Conservation (phyloP, 2,888 invertebrate species). For the Unio pictorum region DNA sequence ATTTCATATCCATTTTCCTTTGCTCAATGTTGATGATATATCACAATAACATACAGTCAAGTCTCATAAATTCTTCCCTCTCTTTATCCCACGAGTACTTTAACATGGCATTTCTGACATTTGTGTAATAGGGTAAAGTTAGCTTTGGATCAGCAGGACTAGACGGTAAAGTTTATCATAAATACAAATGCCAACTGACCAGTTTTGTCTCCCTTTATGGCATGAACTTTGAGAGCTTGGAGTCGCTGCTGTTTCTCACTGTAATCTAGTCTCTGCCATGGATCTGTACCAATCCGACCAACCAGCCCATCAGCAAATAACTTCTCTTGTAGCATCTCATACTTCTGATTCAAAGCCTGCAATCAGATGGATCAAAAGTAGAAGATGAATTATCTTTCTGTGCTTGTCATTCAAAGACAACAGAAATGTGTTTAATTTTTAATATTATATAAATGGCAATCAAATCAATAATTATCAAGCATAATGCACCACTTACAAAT, state of each 20-base stretch:
- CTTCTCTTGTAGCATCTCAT: conserved; percentile 48
- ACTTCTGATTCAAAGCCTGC: conserved; percentile 52
- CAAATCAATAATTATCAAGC: too few relatives aligned
- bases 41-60: too few relatives aligned
- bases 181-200: conserved; percentile 16
- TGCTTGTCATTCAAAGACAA: neutral
- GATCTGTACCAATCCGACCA: conserved; percentile 29
- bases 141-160: neutral
- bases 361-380: neutral
- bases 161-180: conserved; percentile 1
- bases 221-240: conserved; percentile 21
- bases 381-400: neutral
- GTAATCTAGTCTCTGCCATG: conserved; percentile 37
- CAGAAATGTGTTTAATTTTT: too few relatives aligned
- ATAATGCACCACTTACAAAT: too few relatives aligned
- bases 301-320: conserved; percentile 42
- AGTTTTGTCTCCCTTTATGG: conserved; percentile 25
- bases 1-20: too few relatives aligned
- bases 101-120: too few relatives aligned
- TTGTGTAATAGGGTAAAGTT: too few relatives aligned
- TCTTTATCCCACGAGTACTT: too few relatives aligned
- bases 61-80: too few relatives aligned
- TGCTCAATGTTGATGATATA: too few relatives aligned
- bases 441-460: too few relatives aligned
- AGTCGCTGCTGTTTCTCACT: conserved; percentile 39